phyloP scores from a whole-genome alignment of 1,140 invertebrate species.

The Plectrocnemia conspersa region DNA sequence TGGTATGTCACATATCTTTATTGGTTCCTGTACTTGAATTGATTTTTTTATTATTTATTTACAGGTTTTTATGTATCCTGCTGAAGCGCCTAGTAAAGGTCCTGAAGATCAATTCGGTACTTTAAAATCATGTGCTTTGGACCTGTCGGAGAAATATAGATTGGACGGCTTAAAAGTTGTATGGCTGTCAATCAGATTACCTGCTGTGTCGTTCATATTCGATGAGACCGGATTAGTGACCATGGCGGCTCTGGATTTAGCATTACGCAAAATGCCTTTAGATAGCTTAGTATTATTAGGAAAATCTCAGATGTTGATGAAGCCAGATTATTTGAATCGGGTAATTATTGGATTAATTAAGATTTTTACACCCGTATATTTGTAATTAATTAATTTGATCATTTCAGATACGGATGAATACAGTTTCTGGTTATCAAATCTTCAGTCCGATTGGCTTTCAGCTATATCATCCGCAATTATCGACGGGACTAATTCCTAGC shows the following conservation, averaged over 20 bases:
- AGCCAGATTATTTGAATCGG: constrained; percentile 77
- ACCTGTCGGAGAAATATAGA: constrained; percentile 63
- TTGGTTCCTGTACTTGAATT: constrained; percentile 36
- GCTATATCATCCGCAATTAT: constrained; percentile 64
- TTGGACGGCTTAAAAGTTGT: constrained; percentile 51
- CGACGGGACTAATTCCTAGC: constrained; percentile 52
- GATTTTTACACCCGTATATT: not conserved
- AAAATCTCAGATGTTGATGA: constrained; percentile 63
- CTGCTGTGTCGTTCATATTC: constrained; percentile 39
- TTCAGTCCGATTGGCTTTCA: constrained; percentile 79
- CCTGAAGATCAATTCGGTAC: constrained; percentile 59
- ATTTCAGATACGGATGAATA: constrained; percentile 77
- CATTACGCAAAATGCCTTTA: constrained; percentile 62
- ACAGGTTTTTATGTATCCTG: constrained; percentile 58
- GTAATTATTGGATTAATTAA: constrained; percentile 44
- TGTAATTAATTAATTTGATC: constrained; percentile 28
- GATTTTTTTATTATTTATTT: constrained; percentile 40
- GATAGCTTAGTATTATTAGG: constrained; percentile 66
- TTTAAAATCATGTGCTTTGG: constrained; percentile 59
- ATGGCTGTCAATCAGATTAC: constrained; percentile 66
- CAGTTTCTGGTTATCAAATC: constrained; percentile 72
- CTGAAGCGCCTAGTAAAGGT: constrained; percentile 59
- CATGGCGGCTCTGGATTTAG: constrained; percentile 67
- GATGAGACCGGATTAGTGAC: constrained; percentile 50
- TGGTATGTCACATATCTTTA: constrained; percentile 56